These are phyloP conservation scores for Cervus canadensis DNA, from an alignment of 2,113 vertebrate species.

Conservation along the genomic window DNA sequence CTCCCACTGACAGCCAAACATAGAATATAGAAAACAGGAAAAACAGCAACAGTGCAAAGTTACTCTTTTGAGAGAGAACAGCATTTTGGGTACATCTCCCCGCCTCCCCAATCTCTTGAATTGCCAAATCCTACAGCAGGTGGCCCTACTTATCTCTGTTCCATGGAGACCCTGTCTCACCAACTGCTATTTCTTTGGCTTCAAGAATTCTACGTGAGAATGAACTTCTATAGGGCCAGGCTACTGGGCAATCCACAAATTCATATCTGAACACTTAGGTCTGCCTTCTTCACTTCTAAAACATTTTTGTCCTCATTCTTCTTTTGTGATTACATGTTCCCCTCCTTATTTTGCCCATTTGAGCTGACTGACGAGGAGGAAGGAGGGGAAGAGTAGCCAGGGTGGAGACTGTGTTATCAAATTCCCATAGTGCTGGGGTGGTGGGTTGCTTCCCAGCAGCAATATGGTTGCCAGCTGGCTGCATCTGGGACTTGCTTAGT, in stretches of 20 bases:
- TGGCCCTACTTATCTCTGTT: neutral
- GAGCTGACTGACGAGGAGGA: neutral
- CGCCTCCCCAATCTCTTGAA: neutral
- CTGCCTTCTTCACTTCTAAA: neutral
- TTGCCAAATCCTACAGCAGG: slow-evolving; percentile 43
- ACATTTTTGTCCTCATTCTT: neutral
- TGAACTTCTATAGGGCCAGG: neutral
- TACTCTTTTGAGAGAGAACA: slow-evolving; percentile 56
- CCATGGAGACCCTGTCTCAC: neutral
- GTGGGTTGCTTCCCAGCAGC: neutral
- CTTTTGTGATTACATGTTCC: neutral
- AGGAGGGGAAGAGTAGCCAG: neutral
- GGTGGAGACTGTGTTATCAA: neutral
- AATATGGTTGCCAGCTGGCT: neutral
- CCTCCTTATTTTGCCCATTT: neutral
- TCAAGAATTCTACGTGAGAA: neutral
- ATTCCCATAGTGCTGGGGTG: neutral
- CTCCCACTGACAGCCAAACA: slow-evolving; percentile 70
- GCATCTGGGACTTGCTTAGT: neutral
- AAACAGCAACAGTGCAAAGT: slow-evolving; percentile 48
- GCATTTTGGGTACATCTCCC: slow-evolving; percentile 22
- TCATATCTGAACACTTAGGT: neutral
- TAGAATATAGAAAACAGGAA: slow-evolving; percentile 67
- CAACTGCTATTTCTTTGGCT: slow-evolving; percentile 6
- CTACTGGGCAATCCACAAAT: neutral